Percentiles rank a stretch among this genome's conserved stretches.
phyloP scores from a whole-genome alignment of 2,797 vertebrate species.

The Enteromius argenteus region DNA sequence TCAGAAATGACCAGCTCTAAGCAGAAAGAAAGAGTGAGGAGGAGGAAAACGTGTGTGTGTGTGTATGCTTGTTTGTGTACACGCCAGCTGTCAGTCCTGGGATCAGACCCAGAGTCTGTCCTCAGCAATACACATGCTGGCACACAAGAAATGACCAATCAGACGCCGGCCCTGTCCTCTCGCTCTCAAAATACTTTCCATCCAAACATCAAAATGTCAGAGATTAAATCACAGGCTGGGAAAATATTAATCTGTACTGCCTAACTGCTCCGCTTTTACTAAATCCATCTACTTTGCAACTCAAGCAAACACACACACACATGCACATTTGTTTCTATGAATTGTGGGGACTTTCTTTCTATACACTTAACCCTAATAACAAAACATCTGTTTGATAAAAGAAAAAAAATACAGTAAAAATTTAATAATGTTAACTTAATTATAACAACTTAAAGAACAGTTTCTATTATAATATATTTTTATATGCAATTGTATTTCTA shows the following conservation, averaged over 20 bases:
- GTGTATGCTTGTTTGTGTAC: not conserved
- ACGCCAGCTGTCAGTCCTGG: slow-evolving; percentile 23
- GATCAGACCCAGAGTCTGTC: slow-evolving; percentile 35
- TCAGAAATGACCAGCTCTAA: slow-evolving; percentile 30
- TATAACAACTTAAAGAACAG: not conserved
- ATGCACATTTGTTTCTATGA: not conserved
- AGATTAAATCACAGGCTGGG: slow-evolving; percentile 29
- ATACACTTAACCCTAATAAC: not conserved
- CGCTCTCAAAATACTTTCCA: slow-evolving; percentile 36
- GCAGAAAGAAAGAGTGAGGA: slow-evolving; percentile 2
- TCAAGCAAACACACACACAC: not conserved
- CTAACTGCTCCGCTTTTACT: not conserved
- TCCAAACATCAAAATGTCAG: slow-evolving; percentile 31
- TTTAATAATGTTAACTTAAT: not conserved
- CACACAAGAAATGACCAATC: slow-evolving; percentile 3
- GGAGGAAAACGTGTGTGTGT: not conserved
- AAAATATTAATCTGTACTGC: slow-evolving; percentile 30
- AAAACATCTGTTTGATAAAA: not conserved
- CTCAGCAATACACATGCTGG: slow-evolving; percentile 18
- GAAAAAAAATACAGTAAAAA: not conserved
- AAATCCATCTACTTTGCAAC: slow-evolving; percentile 2
- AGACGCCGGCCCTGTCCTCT: not conserved
- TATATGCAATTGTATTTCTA: not conserved
- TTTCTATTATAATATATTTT: not conserved
- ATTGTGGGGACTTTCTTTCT: not conserved